Evolutionary conservation across 2,797 vertebrate species (phyloP).

Genomic region (Valencia hispanica): DNA sequence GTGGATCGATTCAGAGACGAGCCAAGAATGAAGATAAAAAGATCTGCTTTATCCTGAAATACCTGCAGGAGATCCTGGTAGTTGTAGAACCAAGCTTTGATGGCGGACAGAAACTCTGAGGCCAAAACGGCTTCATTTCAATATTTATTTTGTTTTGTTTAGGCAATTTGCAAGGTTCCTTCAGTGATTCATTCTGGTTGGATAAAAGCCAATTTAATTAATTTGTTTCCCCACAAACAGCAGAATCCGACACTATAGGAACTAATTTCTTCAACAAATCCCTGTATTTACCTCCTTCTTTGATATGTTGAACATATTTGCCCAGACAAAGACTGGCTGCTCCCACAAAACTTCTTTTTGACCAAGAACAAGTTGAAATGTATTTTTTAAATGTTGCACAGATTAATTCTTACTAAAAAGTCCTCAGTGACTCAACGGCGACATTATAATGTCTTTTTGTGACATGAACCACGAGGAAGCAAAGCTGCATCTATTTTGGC

Average conservation of each 20-base stretch:
- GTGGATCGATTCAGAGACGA: conserved; percentile 10
- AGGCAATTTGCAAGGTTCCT: not conserved
- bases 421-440: no score
- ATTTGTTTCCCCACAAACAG: not conserved
- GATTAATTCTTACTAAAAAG: not conserved
- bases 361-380: not conserved
- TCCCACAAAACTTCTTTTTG: not conserved
- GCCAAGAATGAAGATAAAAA: conserved; percentile 10
- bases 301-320: not conserved
- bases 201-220: not conserved
- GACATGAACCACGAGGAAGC: not conserved
- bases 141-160: no score
- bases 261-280: not conserved
- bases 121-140: not conserved
- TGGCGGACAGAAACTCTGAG: not conserved
- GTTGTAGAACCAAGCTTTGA: not conserved
- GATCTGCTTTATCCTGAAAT: conserved; percentile 7
- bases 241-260: not conserved
- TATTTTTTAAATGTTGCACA: not conserved
- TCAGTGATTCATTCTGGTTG: not conserved
- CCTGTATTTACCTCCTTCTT: not conserved
- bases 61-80: not conserved
- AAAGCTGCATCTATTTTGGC: not conserved
- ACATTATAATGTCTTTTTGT: not conserved
- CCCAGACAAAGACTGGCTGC: not conserved